Evolutionary conservation across 2,888 invertebrate genomes (phyloP).

Genomic region (Lypha dubia): DNA sequence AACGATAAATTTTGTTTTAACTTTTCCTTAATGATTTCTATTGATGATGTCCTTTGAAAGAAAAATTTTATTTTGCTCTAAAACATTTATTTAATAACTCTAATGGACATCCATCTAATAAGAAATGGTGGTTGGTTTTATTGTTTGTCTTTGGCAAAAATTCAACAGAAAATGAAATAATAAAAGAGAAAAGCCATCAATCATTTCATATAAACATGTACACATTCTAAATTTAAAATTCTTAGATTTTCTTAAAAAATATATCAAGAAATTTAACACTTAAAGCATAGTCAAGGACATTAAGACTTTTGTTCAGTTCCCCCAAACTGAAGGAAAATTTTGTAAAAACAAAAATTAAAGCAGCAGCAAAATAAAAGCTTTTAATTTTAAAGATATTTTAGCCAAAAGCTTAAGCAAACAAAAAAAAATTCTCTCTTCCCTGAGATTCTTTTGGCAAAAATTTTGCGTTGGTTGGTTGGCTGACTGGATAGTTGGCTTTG

Average conservation of each 20-base stretch:
- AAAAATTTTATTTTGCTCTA: conserved; percentile 12
- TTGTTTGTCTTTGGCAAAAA: background rate
- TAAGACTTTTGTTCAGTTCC: conserved; percentile 8
- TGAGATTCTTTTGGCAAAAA: background rate
- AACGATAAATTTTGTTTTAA: too few relatives aligned
- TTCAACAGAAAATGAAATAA: too few relatives aligned
- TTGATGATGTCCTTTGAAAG: background rate
- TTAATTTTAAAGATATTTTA: conserved; percentile 45
- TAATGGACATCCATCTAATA: conserved; percentile 5
- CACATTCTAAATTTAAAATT: background rate
- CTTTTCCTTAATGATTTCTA: background rate
- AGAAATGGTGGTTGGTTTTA: background rate
- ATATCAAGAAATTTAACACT: background rate
- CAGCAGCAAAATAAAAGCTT: conserved; percentile 4
- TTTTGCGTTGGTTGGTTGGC: background rate
- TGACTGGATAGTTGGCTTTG: too few relatives aligned
- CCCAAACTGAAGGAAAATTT: background rate
- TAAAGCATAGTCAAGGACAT: conserved; percentile 30
- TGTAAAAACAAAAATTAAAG: background rate
- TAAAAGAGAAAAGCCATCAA: background rate
- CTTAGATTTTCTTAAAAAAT: background rate
- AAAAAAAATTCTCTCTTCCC: background rate
- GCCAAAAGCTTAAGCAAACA: conserved; percentile 33
- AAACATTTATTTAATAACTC: conserved; percentile 38
- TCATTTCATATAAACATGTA: background rate